Percentiles rank a stretch among this genome's conserved stretches.
These are phyloP conservation scores for Rhineura floridana DNA, from an alignment of 2,113 vertebrate genomes.

Conservation along the genomic window DNA sequence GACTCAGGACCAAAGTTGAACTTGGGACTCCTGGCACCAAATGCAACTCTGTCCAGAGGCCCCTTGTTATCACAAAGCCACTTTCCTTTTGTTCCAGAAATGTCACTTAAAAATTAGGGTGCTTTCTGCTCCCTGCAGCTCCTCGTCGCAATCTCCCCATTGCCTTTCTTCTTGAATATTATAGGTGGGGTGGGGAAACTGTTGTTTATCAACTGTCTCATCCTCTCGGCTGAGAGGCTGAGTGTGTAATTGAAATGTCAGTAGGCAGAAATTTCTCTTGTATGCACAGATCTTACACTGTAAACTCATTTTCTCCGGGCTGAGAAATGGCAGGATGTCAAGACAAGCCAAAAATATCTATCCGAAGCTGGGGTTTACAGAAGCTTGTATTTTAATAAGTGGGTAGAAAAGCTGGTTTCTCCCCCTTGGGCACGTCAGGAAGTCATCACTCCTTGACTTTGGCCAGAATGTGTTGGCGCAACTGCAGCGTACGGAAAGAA, in stretches of 20 bases:
- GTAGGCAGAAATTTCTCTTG: neutral
- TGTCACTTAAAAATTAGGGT: too few species aligned
- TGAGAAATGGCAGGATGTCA: slow-evolving; percentile 1
- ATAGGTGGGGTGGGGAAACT: neutral
- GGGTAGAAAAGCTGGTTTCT: neutral
- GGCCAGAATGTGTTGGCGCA: neutral
- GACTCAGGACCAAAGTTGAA: neutral
- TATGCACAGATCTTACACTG: neutral
- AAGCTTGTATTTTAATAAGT: neutral
- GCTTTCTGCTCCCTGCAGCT: neutral
- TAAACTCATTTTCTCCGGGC: neutral
- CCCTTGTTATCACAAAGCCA: neutral
- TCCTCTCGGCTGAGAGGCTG: neutral
- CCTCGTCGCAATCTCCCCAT: too few species aligned
- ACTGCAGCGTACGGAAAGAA: neutral
- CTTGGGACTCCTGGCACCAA: neutral
- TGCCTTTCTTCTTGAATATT: neutral
- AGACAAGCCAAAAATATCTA: neutral
- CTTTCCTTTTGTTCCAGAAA: neutral
- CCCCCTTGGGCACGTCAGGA: neutral
- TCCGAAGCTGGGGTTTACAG: neutral
- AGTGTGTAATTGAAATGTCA: neutral
- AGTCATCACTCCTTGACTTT: neutral
- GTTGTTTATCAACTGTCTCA: neutral
- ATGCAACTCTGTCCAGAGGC: neutral